Percentiles rank a stretch among this genome's conserved stretches.
Conservation (phyloP, 2,797 vertebrate species). For the Amphiprion clarkii region DNA sequence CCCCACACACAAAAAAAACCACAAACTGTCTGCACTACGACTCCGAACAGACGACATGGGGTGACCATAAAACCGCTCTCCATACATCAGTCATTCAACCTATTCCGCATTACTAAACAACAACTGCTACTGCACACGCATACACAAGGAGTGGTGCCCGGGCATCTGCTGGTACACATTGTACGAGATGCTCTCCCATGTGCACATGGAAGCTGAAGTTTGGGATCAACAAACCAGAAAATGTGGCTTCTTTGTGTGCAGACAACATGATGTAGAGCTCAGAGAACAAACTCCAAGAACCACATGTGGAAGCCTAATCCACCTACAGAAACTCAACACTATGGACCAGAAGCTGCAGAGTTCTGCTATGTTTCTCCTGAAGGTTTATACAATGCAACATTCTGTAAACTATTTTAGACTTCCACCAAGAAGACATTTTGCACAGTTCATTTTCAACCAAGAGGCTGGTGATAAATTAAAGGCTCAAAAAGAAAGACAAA, state of each 20-base stretch:
- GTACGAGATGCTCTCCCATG: neutral
- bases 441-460: neutral
- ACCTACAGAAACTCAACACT: no score
- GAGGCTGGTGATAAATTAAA: neutral
- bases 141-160: neutral
- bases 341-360: neutral
- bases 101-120: constrained; percentile 17
- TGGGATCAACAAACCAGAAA: neutral
- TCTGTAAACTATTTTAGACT: neutral
- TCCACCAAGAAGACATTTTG: no score
- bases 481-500: neutral
- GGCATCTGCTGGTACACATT: constrained; percentile 17
- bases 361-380: no score
- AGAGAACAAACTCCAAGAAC: no score
- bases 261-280: no score
- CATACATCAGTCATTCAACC: constrained; percentile 29
- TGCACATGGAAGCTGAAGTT: neutral
- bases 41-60: constrained; percentile 6
- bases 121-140: constrained; percentile 11
- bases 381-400: neutral
- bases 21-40: constrained; percentile 3
- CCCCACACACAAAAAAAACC: constrained; percentile 2
- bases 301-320: no score
- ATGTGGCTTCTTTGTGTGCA: no score
- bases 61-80: constrained; percentile 37